Evolutionary conservation across 2,113 vertebrate genomes (phyloP).

Genomic region (Heterocephalus glaber): DNA sequence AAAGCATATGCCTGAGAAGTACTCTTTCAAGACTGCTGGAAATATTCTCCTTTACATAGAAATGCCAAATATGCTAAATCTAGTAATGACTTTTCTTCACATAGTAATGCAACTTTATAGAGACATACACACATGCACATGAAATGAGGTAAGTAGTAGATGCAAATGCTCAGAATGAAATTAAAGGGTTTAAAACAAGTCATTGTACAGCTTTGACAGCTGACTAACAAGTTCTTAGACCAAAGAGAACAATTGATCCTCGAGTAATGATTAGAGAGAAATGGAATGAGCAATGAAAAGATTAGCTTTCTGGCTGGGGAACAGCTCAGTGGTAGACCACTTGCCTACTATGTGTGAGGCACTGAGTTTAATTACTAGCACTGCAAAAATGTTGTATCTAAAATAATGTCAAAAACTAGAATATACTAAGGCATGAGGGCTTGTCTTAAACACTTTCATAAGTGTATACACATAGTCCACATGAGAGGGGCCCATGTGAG

Average conservation of each 20-base stretch:
- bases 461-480: neutral
- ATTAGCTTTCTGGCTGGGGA: neutral
- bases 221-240: neutral
- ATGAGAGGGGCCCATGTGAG: fast-evolving
- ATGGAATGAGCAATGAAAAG: neutral
- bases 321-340: neutral
- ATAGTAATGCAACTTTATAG: neutral
- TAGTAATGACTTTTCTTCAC: neutral
- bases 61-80: neutral
- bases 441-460: neutral
- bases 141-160: neutral
- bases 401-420: neutral
- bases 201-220: neutral
- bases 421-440: neutral
- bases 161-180: neutral
- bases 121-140: neutral
- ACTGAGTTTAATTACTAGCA: neutral
- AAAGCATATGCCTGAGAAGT: neutral
- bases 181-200: neutral
- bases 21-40: neutral
- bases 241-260: neutral
- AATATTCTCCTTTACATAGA: neutral
- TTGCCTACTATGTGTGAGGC: neutral
- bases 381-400: neutral
- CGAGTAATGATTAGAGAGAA: neutral